Evolutionary conservation across 2,797 vertebrate species (phyloP), one percentile per base, ranked within the genome.

Genomic region (Xiphorhynchus erythropygius): DNA sequence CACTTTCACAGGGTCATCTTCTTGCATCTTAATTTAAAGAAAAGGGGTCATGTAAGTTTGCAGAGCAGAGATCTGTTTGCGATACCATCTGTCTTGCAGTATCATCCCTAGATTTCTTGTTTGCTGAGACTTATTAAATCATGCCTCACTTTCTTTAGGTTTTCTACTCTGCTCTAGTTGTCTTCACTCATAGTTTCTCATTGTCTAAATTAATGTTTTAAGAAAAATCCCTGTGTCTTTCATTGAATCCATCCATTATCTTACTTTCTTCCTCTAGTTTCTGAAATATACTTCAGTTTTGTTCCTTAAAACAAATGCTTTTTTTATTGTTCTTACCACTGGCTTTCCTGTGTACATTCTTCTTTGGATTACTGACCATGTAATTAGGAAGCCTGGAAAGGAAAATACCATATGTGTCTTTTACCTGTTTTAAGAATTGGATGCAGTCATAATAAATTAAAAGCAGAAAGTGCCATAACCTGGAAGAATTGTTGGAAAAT

Each of bases 341-440:
- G 46, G 23, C 46, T 89, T 90, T 60, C n/a, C 25, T 77, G 64
- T 49, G 68, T 77, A 70, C 22, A 23, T 81, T 92, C 25, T 71
- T 65, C 63, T 85, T 76, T 81, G 15, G 37, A 52, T 75, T 70
- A 50, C 10, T 76, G 79, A 35, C 52, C 28, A 70, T 65, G 32
- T 59, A 52, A 76, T 84, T 82, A 83, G 53, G 74, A 94, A 93
- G 30, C 13, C 62, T 87, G 73, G 68, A 91, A 93, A 90, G 53
- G 25, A 73, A 84, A 75, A 84, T 83, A 73, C 14, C 73, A 89
- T 93, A 93, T 41, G 50, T 21, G 52, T 50, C 50, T 82, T 92
- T 94, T 91, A 90, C 69, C 50, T 94, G 42, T 67, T 95, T 93
- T 93, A 90, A 86, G 35, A 96, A 95, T 70, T 64, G 30, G 14